Percentiles rank a stretch among this genome's conserved stretches.
Evolutionary conservation across 1,140 invertebrate species (phyloP).

Genomic region (Caenorhabditis tropicalis): DNA sequence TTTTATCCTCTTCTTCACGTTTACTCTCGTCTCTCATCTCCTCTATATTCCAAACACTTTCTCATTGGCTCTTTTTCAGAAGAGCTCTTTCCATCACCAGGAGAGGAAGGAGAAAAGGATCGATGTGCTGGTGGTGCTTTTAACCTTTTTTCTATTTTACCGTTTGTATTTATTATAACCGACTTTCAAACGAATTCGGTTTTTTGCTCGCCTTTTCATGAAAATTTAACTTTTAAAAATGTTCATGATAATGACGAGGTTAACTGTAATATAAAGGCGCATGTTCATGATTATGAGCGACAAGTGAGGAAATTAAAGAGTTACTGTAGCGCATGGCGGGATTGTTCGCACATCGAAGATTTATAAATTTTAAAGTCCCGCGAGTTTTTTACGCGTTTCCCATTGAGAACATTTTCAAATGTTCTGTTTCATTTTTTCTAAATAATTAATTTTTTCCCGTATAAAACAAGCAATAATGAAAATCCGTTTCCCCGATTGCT

Average conservation of each 20-base stretch:
- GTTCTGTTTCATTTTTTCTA: too few species aligned
- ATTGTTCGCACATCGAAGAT: too few species aligned
- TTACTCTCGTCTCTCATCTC: not conserved
- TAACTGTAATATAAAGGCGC: too few species aligned
- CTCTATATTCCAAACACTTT: not conserved
- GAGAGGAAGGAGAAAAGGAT: not conserved
- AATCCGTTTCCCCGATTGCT: not conserved
- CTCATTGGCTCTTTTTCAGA: constrained; percentile 14
- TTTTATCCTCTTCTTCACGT: constrained; percentile 39
- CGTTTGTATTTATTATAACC: too few species aligned
- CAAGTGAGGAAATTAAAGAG: too few species aligned
- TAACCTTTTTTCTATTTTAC: not conserved
- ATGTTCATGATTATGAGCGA: too few species aligned
- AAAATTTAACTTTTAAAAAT: not conserved
- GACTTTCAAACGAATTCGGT: not conserved
- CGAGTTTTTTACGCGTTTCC: too few species aligned
- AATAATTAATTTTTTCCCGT: not conserved
- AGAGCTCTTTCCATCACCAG: constrained; percentile 25
- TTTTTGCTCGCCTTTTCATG: not conserved
- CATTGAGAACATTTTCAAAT: too few species aligned
- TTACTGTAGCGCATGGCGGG: too few species aligned
- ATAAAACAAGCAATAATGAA: not conserved
- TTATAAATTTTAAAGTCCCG: too few species aligned
- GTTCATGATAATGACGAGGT: too few species aligned
- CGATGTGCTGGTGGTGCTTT: constrained; percentile 6